phyloP scores from a whole-genome alignment of 1,140 invertebrate genomes.

The Trichoplusia ni region DNA sequence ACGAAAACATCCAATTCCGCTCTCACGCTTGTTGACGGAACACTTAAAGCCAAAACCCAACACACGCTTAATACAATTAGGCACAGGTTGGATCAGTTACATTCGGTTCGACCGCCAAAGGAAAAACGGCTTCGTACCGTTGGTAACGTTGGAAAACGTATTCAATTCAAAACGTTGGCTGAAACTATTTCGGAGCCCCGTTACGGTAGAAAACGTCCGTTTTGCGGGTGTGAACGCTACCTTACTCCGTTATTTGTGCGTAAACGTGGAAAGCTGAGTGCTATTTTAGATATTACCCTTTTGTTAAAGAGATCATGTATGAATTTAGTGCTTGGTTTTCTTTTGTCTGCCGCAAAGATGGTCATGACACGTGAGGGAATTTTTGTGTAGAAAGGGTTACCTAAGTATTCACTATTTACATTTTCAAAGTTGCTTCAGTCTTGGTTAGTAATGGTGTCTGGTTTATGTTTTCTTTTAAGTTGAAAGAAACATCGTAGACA shows the following conservation, averaged over 20 bases:
- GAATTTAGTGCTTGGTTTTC: neutral
- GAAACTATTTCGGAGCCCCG: constrained; percentile 15
- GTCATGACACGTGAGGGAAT: no score
- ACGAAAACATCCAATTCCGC: constrained; percentile 5
- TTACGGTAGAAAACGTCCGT: neutral
- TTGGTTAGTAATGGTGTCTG: no score
- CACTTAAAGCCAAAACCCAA: constrained; percentile 24
- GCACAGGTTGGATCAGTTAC: constrained; percentile 12
- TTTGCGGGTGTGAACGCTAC: constrained; percentile 14
- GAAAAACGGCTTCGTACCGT: constrained; percentile 15
- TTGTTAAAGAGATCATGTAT: constrained; percentile 1
- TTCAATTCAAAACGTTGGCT: constrained; percentile 18
- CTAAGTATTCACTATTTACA: no score
- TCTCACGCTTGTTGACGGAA: constrained; percentile 19
- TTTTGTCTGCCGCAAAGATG: no score
- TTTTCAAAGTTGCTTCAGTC: no score
- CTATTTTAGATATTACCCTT: neutral
- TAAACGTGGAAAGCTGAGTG: constrained; percentile 20
- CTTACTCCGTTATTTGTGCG: constrained; percentile 22
- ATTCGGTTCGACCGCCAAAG: constrained; percentile 7
- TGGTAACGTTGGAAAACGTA: neutral
- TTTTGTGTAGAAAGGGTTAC: no score
- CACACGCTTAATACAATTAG: constrained; percentile 23
- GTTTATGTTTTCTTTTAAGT: no score
- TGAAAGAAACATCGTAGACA: no score